These are phyloP conservation scores for Amphimedon queenslandica DNA, from an alignment of 37 sponge, comb jelly and placozoan species.

Conservation along the genomic window DNA sequence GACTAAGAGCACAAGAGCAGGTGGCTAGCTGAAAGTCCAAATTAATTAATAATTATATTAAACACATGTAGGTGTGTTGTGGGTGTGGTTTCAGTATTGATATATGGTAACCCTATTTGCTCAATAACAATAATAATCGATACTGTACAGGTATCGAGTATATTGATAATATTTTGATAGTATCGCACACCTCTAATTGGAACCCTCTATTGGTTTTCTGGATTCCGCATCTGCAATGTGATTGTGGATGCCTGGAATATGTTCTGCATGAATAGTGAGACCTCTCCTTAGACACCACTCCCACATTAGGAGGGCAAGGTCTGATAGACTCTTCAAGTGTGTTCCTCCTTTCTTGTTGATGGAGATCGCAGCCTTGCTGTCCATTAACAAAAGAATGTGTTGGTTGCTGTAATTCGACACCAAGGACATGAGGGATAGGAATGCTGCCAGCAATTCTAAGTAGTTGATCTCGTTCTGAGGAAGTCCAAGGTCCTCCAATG, in stretches of 20 bases:
- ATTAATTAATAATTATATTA: too few species aligned
- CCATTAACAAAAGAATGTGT: conserved; percentile 27
- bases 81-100: too few species aligned
- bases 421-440: conserved; percentile 36
- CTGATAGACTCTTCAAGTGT: neutral
- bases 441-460: conserved; percentile 37
- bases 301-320: conserved; percentile 22
- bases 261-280: conserved; percentile 28
- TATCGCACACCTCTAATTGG: too few species aligned
- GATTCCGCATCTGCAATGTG: conserved; percentile 25
- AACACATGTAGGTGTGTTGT: too few species aligned
- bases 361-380: conserved; percentile 37
- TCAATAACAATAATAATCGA: too few species aligned
- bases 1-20: too few species aligned
- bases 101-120: too few species aligned
- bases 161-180: too few species aligned
- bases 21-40: too few species aligned
- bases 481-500: conserved; percentile 35
- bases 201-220: too few species aligned
- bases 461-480: too few species aligned
- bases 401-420: conserved; percentile 9
- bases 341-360: conserved; percentile 56
- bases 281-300: conserved; percentile 44
- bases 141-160: too few species aligned
- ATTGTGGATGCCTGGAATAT: conserved; percentile 40